Evolutionary conservation across 2,113 vertebrate species (phyloP).

Genomic region (Microtus pennsylvanicus): DNA sequence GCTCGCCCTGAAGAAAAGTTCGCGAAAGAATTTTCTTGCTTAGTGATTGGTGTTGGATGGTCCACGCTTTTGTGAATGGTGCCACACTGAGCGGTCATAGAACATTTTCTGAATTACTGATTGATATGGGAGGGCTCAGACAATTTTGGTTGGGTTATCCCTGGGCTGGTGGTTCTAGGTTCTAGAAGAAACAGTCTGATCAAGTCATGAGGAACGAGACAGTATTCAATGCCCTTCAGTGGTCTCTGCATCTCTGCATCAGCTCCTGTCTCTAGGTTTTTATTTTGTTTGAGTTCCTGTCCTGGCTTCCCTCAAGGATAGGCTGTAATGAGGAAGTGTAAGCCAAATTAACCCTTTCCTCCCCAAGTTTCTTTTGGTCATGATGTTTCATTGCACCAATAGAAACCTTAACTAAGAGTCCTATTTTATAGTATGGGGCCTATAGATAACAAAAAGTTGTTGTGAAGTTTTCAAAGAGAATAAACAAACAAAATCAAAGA

Average conservation of each 20-base stretch:
- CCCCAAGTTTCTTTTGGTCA: background rate
- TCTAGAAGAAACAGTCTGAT: background rate
- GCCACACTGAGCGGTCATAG: background rate
- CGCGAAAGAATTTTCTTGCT: background rate
- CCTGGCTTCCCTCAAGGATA: background rate
- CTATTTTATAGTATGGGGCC: background rate
- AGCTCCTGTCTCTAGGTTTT: background rate
- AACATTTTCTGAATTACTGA: background rate
- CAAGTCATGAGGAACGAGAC: background rate
- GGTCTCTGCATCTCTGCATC: background rate
- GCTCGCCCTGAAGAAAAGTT: background rate
- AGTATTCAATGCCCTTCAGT: background rate
- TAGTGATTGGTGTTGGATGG: background rate
- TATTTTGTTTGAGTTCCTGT: background rate
- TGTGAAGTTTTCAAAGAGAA: background rate
- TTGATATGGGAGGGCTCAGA: background rate
- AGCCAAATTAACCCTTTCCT: background rate
- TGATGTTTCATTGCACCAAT: background rate
- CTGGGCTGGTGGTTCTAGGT: background rate
- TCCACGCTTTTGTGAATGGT: background rate
- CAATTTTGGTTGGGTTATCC: background rate
- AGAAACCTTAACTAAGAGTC: background rate
- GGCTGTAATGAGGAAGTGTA: too few relatives aligned
- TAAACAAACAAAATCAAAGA: background rate
- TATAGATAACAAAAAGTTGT: background rate